Conservation (phyloP, 2,888 invertebrate species). For the Lithophane socia region DNA sequence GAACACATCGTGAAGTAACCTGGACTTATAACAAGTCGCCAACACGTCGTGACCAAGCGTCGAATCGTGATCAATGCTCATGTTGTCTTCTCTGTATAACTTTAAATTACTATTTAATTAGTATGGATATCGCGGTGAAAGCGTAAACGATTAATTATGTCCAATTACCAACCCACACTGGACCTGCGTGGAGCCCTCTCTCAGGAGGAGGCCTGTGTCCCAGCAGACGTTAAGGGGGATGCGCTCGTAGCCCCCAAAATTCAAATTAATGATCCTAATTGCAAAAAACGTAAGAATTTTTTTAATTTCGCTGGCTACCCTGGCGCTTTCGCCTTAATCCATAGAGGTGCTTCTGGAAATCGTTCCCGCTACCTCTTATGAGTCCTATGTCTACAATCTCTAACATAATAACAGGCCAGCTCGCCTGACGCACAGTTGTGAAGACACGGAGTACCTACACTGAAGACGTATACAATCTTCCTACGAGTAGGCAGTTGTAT, state of each 20-base stretch:
- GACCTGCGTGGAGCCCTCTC: no score
- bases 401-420: not conserved
- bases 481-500: not conserved
- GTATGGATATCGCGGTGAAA: no score
- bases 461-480: not conserved
- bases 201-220: no score
- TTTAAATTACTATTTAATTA: no score
- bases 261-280: no score
- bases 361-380: not conserved
- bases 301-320: not conserved
- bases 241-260: no score
- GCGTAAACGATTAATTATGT: no score
- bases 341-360: not conserved
- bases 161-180: no score
- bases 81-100: no score
- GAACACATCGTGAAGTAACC: not conserved
- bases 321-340: not conserved
- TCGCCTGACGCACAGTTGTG: slow-evolving; percentile 9
- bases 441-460: not conserved
- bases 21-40: not conserved
- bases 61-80: not conserved
- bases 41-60: not conserved
- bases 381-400: not conserved
- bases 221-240: no score
- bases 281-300: not conserved